Percentiles rank a stretch among this genome's conserved stretches.
phyloP scores from a whole-genome alignment of 1,140 invertebrate genomes.

The Drosophila sucinea region DNA sequence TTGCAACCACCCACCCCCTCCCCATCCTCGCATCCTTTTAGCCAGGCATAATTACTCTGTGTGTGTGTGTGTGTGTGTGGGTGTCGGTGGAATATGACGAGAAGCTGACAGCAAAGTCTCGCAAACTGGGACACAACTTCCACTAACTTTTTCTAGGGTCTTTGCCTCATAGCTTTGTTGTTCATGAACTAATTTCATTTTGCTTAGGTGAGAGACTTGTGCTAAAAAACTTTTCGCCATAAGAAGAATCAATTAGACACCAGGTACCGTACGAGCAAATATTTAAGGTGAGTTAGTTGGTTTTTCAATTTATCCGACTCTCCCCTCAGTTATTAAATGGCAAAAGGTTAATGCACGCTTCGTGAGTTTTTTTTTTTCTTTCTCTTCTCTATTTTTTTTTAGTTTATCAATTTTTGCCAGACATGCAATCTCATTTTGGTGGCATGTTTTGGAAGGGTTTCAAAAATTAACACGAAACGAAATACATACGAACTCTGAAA shows the following conservation, averaged over 20 bases:
- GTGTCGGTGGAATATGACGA: conserved; percentile 44
- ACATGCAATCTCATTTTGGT: conserved; percentile 56
- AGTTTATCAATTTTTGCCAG: conserved; percentile 66
- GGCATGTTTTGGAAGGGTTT: conserved; percentile 49
- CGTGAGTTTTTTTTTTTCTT: conserved; percentile 22
- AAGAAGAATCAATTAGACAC: conserved; percentile 19
- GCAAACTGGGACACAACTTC: conserved; percentile 77
- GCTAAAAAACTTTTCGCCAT: conserved; percentile 3
- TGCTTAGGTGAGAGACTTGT: conserved; percentile 7
- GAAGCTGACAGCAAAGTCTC: conserved; percentile 61
- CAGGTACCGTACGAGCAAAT: neutral
- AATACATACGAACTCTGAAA: conserved; percentile 40
- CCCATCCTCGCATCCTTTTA: conserved; percentile 53
- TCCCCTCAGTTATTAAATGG: neutral
- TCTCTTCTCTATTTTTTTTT: conserved; percentile 19
- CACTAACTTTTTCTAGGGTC: conserved; percentile 37
- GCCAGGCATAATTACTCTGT: conserved; percentile 64
- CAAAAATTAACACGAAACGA: conserved; percentile 35
- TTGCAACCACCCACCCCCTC: neutral
- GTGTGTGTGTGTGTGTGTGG: conserved; percentile 18
- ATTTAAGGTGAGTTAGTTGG: conserved; percentile 12
- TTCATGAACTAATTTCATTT: conserved; percentile 8
- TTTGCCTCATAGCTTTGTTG: conserved; percentile 3
- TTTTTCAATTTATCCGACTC: conserved; percentile 37
- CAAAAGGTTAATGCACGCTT: conserved; percentile 70